Conservation (phyloP, 2,113 vertebrate species). For the Clinocottus analis region DNA sequence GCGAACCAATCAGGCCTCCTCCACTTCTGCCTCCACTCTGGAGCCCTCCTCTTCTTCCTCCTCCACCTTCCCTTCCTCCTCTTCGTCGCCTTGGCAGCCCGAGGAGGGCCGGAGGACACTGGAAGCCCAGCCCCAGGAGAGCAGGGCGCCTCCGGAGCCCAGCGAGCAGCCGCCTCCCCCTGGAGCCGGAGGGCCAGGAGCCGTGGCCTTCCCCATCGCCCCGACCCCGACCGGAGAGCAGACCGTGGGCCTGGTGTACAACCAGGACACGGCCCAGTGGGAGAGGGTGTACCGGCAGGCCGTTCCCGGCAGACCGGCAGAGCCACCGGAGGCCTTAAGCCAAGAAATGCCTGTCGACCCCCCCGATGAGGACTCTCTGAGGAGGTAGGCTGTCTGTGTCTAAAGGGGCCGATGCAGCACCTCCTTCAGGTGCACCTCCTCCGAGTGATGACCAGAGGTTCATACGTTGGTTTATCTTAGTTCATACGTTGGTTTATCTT, state of each 20-base stretch:
- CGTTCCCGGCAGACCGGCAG: slow-evolving; percentile 84
- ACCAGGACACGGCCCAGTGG: slow-evolving; percentile 97
- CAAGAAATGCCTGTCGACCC: slow-evolving; percentile 98
- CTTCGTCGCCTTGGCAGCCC: slow-evolving; percentile 63
- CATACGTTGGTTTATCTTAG: too few species aligned
- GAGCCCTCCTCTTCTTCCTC: slow-evolving; percentile 78
- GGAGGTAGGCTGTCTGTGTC: slow-evolving; percentile 87
- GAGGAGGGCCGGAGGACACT: slow-evolving; percentile 83
- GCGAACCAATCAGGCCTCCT: slow-evolving; percentile 89
- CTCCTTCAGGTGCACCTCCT: too few species aligned
- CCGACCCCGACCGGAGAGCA: slow-evolving; percentile 88
- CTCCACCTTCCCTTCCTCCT: slow-evolving; percentile 21
- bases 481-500: too few species aligned
- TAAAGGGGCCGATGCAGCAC: too few species aligned
- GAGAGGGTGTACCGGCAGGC: slow-evolving; percentile 94
- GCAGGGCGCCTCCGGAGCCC: slow-evolving; percentile 86
- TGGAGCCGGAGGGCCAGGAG: slow-evolving; percentile 67
- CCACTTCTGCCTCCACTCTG: slow-evolving; percentile 80
- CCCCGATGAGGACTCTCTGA: slow-evolving; percentile 96
- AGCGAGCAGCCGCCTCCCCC: slow-evolving; percentile 72
- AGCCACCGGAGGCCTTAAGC: slow-evolving; percentile 96
- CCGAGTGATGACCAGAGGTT: too few species aligned
- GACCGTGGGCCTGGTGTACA: slow-evolving; percentile 95
- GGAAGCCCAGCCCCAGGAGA: slow-evolving; percentile 82
- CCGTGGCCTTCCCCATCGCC: slow-evolving; percentile 66